Percentiles rank a stretch among this genome's conserved stretches.
phyloP scores from a whole-genome alignment of 2,797 vertebrate genomes.

The Orientallactaga sibirica region DNA sequence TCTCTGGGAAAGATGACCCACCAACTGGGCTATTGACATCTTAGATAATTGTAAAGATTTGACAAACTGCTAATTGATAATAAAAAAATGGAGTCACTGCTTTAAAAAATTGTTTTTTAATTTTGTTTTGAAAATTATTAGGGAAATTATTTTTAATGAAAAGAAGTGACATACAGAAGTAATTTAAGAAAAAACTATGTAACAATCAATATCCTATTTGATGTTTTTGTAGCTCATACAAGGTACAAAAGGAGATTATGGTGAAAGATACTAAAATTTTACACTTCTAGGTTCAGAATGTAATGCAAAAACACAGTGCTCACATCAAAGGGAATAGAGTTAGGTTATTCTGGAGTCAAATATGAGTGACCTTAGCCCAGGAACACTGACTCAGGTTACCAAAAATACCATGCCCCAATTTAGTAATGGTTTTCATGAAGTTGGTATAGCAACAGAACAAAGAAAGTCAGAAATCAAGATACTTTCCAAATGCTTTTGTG shows the following conservation, averaged over 20 bases:
- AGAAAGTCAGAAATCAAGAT: too few relatives aligned
- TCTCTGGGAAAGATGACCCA: conserved; percentile 66
- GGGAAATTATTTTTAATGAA: conserved; percentile 49
- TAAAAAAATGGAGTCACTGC: conserved; percentile 52
- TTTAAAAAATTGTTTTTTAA: conserved; percentile 43
- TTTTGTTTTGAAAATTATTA: conserved; percentile 66
- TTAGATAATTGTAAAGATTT: conserved; percentile 67
- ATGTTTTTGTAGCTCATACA: background rate
- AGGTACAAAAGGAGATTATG: conserved; percentile 1
- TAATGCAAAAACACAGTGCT: background rate
- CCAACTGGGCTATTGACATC: conserved; percentile 62
- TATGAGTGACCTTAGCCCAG: too few relatives aligned
- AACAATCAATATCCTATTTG: background rate
- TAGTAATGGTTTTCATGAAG: too few relatives aligned
- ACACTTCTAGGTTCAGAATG: background rate
- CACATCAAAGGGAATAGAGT: background rate
- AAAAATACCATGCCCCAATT: too few relatives aligned
- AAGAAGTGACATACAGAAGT: background rate
- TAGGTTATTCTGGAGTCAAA: too few relatives aligned
- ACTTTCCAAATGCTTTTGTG: too few relatives aligned
- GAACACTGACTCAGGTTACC: too few relatives aligned
- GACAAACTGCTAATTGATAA: conserved; percentile 60
- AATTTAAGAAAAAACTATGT: background rate
- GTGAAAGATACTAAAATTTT: conserved; percentile 36
- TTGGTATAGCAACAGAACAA: too few relatives aligned